Evolutionary conservation across 2,888 invertebrate genomes (phyloP), one percentile per base, ranked within the genome.

Genomic region (Amblyjoppa fuscipennis): DNA sequence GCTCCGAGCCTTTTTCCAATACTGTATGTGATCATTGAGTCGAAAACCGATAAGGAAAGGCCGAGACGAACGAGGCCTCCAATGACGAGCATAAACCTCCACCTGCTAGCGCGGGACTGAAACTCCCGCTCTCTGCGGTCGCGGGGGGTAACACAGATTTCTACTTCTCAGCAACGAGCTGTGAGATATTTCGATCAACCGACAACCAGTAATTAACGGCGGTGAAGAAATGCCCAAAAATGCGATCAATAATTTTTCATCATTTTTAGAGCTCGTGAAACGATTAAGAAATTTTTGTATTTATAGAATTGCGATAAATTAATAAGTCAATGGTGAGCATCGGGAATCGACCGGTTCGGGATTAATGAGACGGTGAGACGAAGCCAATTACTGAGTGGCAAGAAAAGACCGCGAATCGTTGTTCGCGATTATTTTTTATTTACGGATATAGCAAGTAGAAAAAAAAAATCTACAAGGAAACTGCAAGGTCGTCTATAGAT

Each of bases 61-160:
- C 0, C 34, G 20, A 71, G 56, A 1, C 38, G 3, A 56, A 20
- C 38, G 38, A 69, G 25, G 49, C 34, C 20, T n/a, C 31, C 34
- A 49, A 66, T 73, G 59, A 82, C 61, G 80, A 71, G 59, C 80
- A 80, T 68, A 83, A 85, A 83, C 80, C 85, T 83, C 84, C 84
- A 86, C 81, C 87, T 86, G 77, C 83, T 83, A 84, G 85, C 81
- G 77, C 64, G 49, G 31, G 66, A 49, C 70, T 56, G 80, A 85
- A 87, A 81, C 83, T 77, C 79, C 73, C 61, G 71, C 34, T 53
- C 49, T 38, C n/a, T 64, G 28, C 53, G 61, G 69, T 74, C 75
- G 25, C 78, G 31, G 31, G 81, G 56, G 88, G 68, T 85, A 88
- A 87, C 45, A 85, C 70, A 88, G 88, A 56, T 85, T 64, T 78